Base-by-base conservation (phyloP, 1,140 invertebrate species). In the Neodiprion pinetum region DNA sequence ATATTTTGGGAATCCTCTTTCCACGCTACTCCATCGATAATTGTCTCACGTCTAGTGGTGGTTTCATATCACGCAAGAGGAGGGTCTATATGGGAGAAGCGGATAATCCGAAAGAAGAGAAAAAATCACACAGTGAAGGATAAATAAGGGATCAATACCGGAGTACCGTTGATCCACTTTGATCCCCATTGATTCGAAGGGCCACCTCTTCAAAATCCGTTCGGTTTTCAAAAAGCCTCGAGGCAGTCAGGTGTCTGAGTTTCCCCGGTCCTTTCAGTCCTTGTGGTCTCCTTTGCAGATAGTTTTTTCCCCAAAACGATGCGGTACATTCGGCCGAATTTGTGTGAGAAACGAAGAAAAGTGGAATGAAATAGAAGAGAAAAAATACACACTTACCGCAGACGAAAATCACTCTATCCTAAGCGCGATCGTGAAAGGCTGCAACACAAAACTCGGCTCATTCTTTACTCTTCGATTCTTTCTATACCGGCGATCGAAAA, bases 171-270 rank as follows among this genome's bases (percentile, higher is more conserved):
- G 53, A 61, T 61, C 53, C 53, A 61, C 53, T 61, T 61, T 61
- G 53, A 61, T 61, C 53, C 53, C 53, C 53, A 86, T 86, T 86
- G 84, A 86, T 86, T 79, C 75, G 67, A 77, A 78, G 82, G 81
- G 82, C 79, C 80, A 61, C n/a, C 53, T 61, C 11, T 61, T 5
- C 4, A 61, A 61, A 61, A 61, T 61, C 53, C 53, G 53, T 61
- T 61, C n/a, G 53, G 53, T 61, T 61, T 61, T 61, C 53, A 61
- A 61, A 61, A 78, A 77, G 75, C 77, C 84, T 82, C 76, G 74
- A 81, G 85, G 82, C 79, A 50, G 81, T 86, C 85, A 86, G 83
- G 84, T 84, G 85, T 80, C 80, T 72, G 74, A 66, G 11, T 48
- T 9, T 67, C 73, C 71, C 73, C n/a, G 9, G 53, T 61, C 53